phyloP scores from a whole-genome alignment of 2,888 invertebrate genomes.

The Drosophila anceps region DNA sequence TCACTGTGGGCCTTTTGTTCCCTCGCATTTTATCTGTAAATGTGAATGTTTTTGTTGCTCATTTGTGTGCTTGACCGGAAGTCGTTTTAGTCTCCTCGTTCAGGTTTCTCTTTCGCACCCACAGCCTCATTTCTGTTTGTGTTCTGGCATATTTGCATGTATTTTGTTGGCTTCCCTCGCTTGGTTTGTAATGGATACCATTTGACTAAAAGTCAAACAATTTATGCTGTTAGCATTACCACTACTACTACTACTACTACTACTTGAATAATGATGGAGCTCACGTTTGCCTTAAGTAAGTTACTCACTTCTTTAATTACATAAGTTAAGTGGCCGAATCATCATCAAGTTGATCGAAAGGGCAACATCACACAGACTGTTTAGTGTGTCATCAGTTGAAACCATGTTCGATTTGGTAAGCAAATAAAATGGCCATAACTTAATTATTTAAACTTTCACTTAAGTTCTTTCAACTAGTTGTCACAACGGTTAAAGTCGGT shows the following conservation, averaged over 20 bases:
- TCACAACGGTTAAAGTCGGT: too few relatives aligned
- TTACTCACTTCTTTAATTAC: neutral
- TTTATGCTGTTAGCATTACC: constrained; percentile 5
- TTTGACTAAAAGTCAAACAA: constrained; percentile 18
- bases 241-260: too few relatives aligned
- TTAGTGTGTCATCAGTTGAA: neutral
- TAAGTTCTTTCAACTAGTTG: too few relatives aligned
- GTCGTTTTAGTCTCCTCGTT: constrained; percentile 45
- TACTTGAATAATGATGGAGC: neutral
- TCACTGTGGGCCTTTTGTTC: constrained; percentile 28
- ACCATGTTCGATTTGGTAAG: too few relatives aligned
- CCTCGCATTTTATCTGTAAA: constrained; percentile 7
- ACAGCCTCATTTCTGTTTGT: neutral
- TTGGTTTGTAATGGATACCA: constrained; percentile 5
- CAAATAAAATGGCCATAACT: too few relatives aligned
- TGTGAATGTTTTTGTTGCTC: constrained; percentile 51
- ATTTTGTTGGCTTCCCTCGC: constrained; percentile 14
- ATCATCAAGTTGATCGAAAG: neutral
- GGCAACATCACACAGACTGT: neutral
- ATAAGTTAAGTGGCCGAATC: neutral
- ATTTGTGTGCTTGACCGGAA: constrained; percentile 66
- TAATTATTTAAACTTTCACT: too few relatives aligned
- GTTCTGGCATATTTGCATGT: neutral
- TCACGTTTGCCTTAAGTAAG: neutral
- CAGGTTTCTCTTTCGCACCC: neutral